A percentile compares a stretch with the other conserved stretches of the same genome.
Evolutionary conservation across 1,140 invertebrate genomes (phyloP).

Genomic region (Leptinotarsa undecemlineata): DNA sequence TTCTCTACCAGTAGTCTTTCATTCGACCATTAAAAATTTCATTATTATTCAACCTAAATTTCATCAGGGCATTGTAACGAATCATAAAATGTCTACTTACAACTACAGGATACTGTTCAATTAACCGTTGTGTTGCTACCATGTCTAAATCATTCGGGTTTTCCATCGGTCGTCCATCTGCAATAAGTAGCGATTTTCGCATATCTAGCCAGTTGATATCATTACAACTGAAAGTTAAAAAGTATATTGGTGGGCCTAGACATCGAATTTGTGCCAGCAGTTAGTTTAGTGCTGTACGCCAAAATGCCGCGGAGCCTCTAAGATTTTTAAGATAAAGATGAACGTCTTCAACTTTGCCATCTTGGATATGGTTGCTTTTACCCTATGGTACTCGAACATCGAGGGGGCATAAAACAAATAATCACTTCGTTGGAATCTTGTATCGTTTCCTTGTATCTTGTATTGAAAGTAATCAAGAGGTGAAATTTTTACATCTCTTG

Average conservation of each 20-base stretch:
- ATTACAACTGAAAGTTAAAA: background rate
- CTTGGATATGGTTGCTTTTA: background rate
- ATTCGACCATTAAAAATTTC: too few relatives aligned
- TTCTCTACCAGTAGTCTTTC: too few relatives aligned
- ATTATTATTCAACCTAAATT: too few relatives aligned
- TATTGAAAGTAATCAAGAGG: background rate
- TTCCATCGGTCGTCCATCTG: too few relatives aligned
- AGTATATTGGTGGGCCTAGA: background rate
- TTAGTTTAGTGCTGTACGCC: background rate
- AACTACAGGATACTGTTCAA: too few relatives aligned
- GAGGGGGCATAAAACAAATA: background rate
- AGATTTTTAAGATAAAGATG: conserved; percentile 8
- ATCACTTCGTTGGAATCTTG: background rate
- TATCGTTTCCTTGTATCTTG: background rate
- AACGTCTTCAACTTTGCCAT: background rate
- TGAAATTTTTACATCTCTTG: background rate
- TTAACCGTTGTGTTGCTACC: too few relatives aligned
- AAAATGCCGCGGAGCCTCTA: background rate
- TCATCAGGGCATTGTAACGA: too few relatives aligned
- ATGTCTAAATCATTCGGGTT: too few relatives aligned
- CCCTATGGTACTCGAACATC: background rate
- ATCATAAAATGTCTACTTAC: too few relatives aligned
- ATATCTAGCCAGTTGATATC: too few relatives aligned
- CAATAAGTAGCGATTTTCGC: too few relatives aligned
- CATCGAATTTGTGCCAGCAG: background rate